A percentile compares a stretch with the other conserved stretches of the same genome.
These are phyloP conservation scores for fruit fly (Drosophila melanogaster) DNA, from an alignment of 1,140 invertebrate genomes.

Conservation along the genomic window DNA sequence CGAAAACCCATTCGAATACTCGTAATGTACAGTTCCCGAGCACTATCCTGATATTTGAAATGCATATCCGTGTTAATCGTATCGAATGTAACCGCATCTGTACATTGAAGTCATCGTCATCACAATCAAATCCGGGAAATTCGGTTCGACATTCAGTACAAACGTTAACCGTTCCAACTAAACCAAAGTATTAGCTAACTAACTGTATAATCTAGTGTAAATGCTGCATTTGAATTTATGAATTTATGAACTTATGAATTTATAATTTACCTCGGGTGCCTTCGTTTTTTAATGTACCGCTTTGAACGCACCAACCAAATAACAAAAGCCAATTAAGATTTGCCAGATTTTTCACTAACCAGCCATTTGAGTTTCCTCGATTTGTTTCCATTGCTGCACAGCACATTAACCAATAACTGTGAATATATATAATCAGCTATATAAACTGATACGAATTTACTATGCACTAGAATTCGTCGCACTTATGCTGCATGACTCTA, in stretches of 20 bases:
- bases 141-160: slow-evolving; percentile 56
- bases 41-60: slow-evolving; percentile 21
- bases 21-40: slow-evolving; percentile 44
- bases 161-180: slow-evolving; percentile 49
- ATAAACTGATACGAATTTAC: slow-evolving; percentile 48
- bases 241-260: slow-evolving; percentile 22
- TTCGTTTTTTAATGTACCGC: slow-evolving; percentile 55
- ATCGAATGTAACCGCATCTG: slow-evolving; percentile 28
- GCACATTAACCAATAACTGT: slow-evolving; percentile 63
- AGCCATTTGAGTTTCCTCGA: slow-evolving; percentile 45
- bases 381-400: slow-evolving; percentile 59
- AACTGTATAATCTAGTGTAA: slow-evolving; percentile 72
- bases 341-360: slow-evolving; percentile 50
- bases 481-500: slow-evolving; percentile 72
- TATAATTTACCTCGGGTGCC: slow-evolving; percentile 38
- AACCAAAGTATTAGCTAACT: slow-evolving; percentile 69
- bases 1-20: slow-evolving; percentile 24
- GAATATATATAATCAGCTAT: slow-evolving; percentile 54
- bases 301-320: slow-evolving; percentile 61
- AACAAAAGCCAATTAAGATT: slow-evolving; percentile 3
- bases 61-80: slow-evolving; percentile 27
- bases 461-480: slow-evolving; percentile 69
- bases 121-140: slow-evolving; percentile 56
- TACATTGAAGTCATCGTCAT: slow-evolving; percentile 52
- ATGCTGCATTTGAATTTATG: slow-evolving; percentile 63